Base-by-base conservation (phyloP, 2,113 vertebrate genomes). In the Oncorhynchus masou region DNA sequence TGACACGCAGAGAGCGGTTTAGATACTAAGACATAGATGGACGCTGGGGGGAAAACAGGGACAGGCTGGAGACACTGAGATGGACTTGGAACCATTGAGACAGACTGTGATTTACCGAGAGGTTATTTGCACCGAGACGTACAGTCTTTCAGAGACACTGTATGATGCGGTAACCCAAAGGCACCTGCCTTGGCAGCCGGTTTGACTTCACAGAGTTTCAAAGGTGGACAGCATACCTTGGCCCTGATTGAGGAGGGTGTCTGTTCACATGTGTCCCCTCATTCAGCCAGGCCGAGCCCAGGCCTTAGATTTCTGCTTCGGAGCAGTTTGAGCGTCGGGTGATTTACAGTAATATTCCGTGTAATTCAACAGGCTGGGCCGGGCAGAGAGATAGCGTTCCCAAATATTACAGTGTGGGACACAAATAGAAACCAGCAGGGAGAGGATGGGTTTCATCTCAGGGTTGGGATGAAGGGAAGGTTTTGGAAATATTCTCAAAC, bases 381-480 rank as follows among this genome's bases (percentile, higher is more conserved):
- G 5, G 68, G 67, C 27, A n/a, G 39, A 39, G 68, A 62, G 65
- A 27, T 48, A 22, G 27, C 29, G 74, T 86, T 87, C 62, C 74
- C 24, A 66, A 66, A 1, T 22, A 68, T 85, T 87, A 84, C 85
- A 39, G 73, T 75, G 70, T 67, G 51, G 54, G 68, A 72, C 75
- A 15, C 76, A 83, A 90, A 88, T 89, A 88, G 85, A 87, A 85
- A 74, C 71, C 54, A 39, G 51, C 69, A 68, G 9, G 45, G 64
- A 34, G 65, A 3, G 27, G 12, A 22, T 24, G 22, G 22, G 34
- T 67, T 54, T 48, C 34, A 16, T 45, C 59, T 75, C 39, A 34
- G 59, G 45, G 60, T 34, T 9, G 20, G 39, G 65, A 64, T 29
- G 13, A 71, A 12, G 15, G 27, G 16, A 76, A 25, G 29, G 39